A percentile compares a stretch with the other conserved stretches of the same genome.
Conservation (phyloP, 2,888 invertebrate genomes). For the Dasypogon diadema region DNA sequence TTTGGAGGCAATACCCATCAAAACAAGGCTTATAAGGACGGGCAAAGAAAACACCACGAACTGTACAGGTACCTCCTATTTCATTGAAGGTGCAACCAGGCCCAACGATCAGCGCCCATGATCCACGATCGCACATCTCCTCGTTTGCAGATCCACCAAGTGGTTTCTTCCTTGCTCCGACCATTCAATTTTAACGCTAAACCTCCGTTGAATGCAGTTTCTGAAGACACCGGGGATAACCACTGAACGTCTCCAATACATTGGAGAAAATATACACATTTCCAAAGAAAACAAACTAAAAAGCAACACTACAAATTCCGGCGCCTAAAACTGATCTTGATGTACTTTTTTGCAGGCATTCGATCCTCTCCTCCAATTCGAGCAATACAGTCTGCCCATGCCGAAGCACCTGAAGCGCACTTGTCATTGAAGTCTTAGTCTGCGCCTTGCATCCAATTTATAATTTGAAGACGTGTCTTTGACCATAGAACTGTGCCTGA, state of each 20-base stretch:
- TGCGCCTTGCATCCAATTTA: slow-evolving; percentile 36
- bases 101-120: slow-evolving; percentile 1
- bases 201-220: not conserved
- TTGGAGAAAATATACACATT: not conserved
- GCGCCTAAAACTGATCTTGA: slow-evolving; percentile 36
- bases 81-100: slow-evolving; percentile 23
- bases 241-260: not conserved
- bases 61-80: slow-evolving; percentile 29
- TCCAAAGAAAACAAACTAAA: not conserved
- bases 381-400: not conserved
- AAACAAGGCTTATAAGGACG: not conserved
- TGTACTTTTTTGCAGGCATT: slow-evolving; percentile 15
- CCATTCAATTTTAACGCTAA: slow-evolving; percentile 3
- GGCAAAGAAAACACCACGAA: not conserved
- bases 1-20: slow-evolving; percentile 39
- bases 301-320: slow-evolving; percentile 34
- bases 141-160: slow-evolving; percentile 7
- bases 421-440: slow-evolving; percentile 19
- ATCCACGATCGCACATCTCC: slow-evolving; percentile 14
- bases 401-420: slow-evolving; percentile 45
- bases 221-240: slow-evolving; percentile 34
- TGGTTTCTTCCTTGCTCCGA: slow-evolving; percentile 3
- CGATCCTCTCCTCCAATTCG: not conserved
- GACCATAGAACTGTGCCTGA: not conserved
- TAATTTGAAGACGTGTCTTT: slow-evolving; percentile 32